A percentile compares a stretch with the other conserved stretches of the same genome.
Conservation (phyloP, 1,140 invertebrate genomes). For the Frieseomelitta varia region DNA sequence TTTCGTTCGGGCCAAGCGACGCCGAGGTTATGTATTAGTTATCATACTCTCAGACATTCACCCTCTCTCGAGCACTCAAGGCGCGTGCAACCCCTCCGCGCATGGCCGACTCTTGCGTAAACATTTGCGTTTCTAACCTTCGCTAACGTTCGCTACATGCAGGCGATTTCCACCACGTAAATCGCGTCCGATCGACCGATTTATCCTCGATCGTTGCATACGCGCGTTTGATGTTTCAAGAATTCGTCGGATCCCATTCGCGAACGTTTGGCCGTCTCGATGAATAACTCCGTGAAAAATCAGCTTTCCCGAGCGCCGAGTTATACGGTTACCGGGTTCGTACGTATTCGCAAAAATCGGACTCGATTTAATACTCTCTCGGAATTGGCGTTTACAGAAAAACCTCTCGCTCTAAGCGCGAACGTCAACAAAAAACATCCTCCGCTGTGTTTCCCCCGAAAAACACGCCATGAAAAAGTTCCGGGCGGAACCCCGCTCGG, state of each 20-base stretch:
- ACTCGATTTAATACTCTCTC: background rate
- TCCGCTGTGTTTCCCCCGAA: background rate
- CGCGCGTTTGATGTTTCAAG: slow-evolving; percentile 48
- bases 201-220: slow-evolving; percentile 57
- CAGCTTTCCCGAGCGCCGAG: too few relatives aligned
- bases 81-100: slow-evolving; percentile 33
- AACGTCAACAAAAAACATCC: background rate
- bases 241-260: slow-evolving; percentile 21
- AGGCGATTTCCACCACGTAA: slow-evolving; percentile 39
- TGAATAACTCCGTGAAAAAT: too few relatives aligned
- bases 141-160: slow-evolving; percentile 47
- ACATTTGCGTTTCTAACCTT: slow-evolving; percentile 66
- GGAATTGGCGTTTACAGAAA: background rate
- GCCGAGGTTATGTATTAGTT: slow-evolving; percentile 60
- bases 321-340: too few relatives aligned
- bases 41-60: slow-evolving; percentile 64
- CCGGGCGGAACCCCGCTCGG: background rate
- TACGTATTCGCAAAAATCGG: background rate
- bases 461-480: background rate
- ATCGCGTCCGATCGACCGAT: slow-evolving; percentile 65
- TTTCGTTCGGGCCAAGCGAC: slow-evolving; percentile 28
- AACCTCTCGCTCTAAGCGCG: background rate
- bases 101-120: slow-evolving; percentile 54
- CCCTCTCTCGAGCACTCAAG: slow-evolving; percentile 46
- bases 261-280: background rate